Base-by-base conservation (phyloP, 2,888 invertebrate species). In the Lasioglossum lativentre region DNA sequence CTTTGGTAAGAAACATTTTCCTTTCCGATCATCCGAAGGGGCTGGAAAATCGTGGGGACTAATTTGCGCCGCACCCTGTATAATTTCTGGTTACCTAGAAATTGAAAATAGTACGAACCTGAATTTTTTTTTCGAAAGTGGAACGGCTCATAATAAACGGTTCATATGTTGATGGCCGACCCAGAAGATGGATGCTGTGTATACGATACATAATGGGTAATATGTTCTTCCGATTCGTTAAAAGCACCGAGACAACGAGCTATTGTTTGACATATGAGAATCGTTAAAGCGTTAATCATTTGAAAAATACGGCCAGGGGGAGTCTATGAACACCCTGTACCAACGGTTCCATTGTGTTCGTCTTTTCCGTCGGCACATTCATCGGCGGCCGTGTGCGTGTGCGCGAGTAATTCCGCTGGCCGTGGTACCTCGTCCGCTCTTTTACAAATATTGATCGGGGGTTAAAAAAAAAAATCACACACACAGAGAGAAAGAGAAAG, bases 371-470 rank as follows among this genome's bases (percentile, higher is more conserved):
- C 47, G 23, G 59, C 40, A 63, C 4, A 63, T 66, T 59, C 59
- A 16, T n/a, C 40, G 23, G n/a, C 19, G 34, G 12, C 4, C 0
- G 42, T 71, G 34, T 66, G 42, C 56, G 34, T 66, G 75, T 63
- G 40, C 42, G 42, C 70, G 47, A 84, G 79, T 70, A 70, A 70
- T 70, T 84, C 84, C 74, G 75, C 34, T n/a, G 79, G 85, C 42
- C 52, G 59, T 12, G 78, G 42, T 73, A 45, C 47, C n/a, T 38
- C 76, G 83, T 73, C 42, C n/a, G 77, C 76, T 78, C 75, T 80
- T 78, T 86, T 42, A 70, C 73, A 78, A 85, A 86, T 85, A 85
- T 80, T 66, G 85, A 80, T 86, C 85, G 80, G 45, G 80, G 40
- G 70, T 38, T 12, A n/a, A 70, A 70, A 70, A 68, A 56, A n/a